Conservation (phyloP, 2,888 invertebrate genomes). For the Punctoribates punctum region DNA sequence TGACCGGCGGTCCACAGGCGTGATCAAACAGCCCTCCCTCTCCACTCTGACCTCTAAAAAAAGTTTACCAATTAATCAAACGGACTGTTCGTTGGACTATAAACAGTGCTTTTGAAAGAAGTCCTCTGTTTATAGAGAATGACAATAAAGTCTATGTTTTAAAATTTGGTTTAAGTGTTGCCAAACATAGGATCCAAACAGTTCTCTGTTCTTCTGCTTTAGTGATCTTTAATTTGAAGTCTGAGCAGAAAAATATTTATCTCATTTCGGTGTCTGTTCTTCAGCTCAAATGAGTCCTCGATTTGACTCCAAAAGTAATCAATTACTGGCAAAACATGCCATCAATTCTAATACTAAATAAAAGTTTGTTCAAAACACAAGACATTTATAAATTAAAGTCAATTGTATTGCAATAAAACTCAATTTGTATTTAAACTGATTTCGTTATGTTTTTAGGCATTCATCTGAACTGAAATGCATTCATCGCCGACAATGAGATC, state of each 20-base stretch:
- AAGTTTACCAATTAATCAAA: conserved; percentile 33
- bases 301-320: conserved; percentile 22
- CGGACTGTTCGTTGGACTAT: background rate
- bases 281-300: background rate
- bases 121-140: background rate
- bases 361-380: background rate
- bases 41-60: conserved; percentile 31
- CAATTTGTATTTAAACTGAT: background rate
- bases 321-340: conserved; percentile 14
- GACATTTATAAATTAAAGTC: background rate
- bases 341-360: conserved; percentile 8
- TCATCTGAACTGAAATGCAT: background rate
- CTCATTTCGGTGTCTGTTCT: background rate
- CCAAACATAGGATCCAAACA: background rate
- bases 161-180: conserved; percentile 6
- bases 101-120: background rate
- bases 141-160: conserved; percentile 14
- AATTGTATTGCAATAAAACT: conserved; percentile 26
- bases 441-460: background rate
- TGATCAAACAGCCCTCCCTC: background rate
- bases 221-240: conserved; percentile 2
- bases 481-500: conserved; percentile 21
- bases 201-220: background rate
- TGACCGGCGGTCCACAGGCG: conserved; percentile 16
- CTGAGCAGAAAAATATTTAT: background rate